Percentiles rank a stretch among this genome's conserved stretches.
Evolutionary conservation across 2,113 vertebrate species (phyloP).

Genomic region (Rhizomys pruinosus): DNA sequence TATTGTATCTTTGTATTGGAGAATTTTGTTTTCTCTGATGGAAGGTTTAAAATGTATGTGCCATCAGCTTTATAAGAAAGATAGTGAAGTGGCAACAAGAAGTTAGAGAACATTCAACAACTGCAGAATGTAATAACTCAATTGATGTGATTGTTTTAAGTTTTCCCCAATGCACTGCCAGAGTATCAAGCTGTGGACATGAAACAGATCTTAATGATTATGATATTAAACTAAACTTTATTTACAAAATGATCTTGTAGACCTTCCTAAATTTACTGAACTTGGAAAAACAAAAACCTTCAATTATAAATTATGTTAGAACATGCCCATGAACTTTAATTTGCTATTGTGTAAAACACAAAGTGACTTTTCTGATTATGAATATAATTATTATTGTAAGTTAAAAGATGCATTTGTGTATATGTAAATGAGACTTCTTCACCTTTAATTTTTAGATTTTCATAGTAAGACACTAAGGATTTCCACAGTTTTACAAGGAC

Average conservation of each 20-base stretch:
- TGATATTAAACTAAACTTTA: not conserved
- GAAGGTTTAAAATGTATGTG: not conserved
- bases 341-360: not conserved
- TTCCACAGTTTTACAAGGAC: not conserved
- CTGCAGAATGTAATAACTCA: not conserved
- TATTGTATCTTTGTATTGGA: not conserved
- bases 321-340: not conserved
- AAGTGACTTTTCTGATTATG: constrained; percentile 17
- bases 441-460: constrained; percentile 27
- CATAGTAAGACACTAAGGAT: not conserved
- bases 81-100: not conserved
- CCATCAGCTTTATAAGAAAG: not conserved
- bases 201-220: constrained; percentile 8
- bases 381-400: constrained; percentile 30
- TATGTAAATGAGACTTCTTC: not conserved
- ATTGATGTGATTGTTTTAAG: not conserved
- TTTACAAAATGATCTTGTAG: not conserved
- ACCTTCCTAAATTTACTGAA: not conserved
- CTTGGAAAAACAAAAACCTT: not conserved
- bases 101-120: not conserved
- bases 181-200: not conserved
- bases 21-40: constrained; percentile 3
- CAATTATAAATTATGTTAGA: not conserved
- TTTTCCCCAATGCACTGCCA: not conserved
- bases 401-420: not conserved